Base-by-base conservation (phyloP, 2,888 invertebrate genomes). In the Leptinotarsa juncta region DNA sequence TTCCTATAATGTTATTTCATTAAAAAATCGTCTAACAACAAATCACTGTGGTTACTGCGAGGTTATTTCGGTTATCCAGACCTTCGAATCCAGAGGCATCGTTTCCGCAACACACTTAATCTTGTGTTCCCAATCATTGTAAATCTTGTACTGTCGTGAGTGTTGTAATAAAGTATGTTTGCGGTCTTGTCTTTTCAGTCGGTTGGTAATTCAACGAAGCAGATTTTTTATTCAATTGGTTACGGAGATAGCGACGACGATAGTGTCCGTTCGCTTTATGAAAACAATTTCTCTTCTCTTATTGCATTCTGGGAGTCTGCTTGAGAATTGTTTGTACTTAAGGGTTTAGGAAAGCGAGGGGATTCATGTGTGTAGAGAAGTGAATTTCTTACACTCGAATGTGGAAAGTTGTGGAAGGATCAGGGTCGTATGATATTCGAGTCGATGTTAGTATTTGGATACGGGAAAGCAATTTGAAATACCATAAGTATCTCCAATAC, bases 61-160 rank as follows among this genome's bases (percentile, higher is more conserved):
- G 57, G 57, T 57, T 57, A 57, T 23, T 23, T 57, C 57, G 57
- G 57, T 57, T 57, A 57, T 57, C 57, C 57, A 20, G 57, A 57
- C 18, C 26, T 23, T 23, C 57, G 23, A 15, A 57, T 57, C 57
- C 57, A 15, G 23, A 57, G 57, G 23, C 57, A 20, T 57, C 57
- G 57, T 23, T 66, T 48, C 49, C 50, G 18, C 12, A 42, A 68
- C 18, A 55, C 26, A 26, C 53, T 68, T 55, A 55, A 53, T 55
- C 68, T 32, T 53, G 12, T 32, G 53, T 55, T 20, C 42, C 68
- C 53, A 68, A 68, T 68, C 55, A 68, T 23, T 57, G 57, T 57
- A 57, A 57, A 57, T 57, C 57, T 57, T 23, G 23, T 18, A 57
- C 15, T 57, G 57, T 57, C 57, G 57, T 57, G 57, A 57, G 57